phyloP scores from a whole-genome alignment of 2,888 invertebrate species.

The Hydrotaea cyrtoneurina region DNA sequence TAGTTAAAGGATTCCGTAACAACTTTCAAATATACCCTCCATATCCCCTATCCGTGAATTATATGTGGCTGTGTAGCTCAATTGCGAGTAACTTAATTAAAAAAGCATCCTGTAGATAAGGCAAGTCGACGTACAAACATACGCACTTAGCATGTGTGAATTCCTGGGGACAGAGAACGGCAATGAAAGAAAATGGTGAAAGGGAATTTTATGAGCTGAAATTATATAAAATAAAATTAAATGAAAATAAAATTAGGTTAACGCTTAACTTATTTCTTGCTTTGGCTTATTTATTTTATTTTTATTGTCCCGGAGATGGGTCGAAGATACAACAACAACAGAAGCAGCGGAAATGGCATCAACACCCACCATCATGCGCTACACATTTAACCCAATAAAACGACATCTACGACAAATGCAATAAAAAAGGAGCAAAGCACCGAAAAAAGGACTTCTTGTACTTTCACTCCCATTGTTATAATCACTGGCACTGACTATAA shows the following conservation, averaged over 20 bases:
- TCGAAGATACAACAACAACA: slow-evolving; percentile 37
- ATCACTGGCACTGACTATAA: slow-evolving; percentile 45
- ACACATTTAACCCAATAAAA: slow-evolving; percentile 62
- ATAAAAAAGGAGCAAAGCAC: slow-evolving; percentile 27
- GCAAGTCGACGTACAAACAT: background rate
- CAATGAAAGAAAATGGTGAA: slow-evolving; percentile 36
- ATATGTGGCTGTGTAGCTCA: background rate
- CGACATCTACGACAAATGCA: slow-evolving; percentile 27
- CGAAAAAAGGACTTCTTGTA: slow-evolving; percentile 21
- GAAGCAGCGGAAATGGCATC: slow-evolving; percentile 26
- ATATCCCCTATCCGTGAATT: background rate
- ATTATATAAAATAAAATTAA: slow-evolving; percentile 72
- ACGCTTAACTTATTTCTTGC: slow-evolving; percentile 70
- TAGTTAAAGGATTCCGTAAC: background rate
- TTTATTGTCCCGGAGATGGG: slow-evolving; percentile 70
- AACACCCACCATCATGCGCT: slow-evolving; percentile 50
- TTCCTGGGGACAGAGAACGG: slow-evolving; percentile 19
- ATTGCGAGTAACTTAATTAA: slow-evolving; percentile 30
- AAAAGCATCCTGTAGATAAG: background rate
- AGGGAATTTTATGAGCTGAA: slow-evolving; percentile 69
- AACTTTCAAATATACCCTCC: background rate
- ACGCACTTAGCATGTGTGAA: slow-evolving; percentile 40
- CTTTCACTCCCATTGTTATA: slow-evolving; percentile 54
- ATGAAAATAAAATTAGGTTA: slow-evolving; percentile 72
- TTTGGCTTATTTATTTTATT: slow-evolving; percentile 70